These are phyloP conservation scores for Acipenser ruthenus DNA, from an alignment of 2,797 vertebrate species.

Conservation along the genomic window DNA sequence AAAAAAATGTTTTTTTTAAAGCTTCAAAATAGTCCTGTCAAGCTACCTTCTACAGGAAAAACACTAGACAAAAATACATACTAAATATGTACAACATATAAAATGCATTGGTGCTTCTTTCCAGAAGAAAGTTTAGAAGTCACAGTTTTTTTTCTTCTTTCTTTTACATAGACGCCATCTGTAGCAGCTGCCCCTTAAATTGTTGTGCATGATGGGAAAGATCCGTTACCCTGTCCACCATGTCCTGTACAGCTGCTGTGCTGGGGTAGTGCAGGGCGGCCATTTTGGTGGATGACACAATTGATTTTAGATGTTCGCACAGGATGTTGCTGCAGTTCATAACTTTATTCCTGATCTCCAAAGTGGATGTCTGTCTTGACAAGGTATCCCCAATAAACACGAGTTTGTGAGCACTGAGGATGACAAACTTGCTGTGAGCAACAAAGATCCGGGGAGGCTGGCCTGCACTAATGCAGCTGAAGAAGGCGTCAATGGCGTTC, in stretches of 20 bases:
- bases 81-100: conserved; percentile 61
- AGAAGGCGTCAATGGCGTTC: conserved; percentile 86
- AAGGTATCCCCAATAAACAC: conserved; percentile 94
- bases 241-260: conserved; percentile 79
- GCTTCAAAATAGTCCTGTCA: not conserved
- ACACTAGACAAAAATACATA: conserved; percentile 69
- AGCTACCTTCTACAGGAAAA: conserved; percentile 50
- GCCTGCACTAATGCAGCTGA: conserved; percentile 71
- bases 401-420: conserved; percentile 92
- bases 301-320: conserved; percentile 83
- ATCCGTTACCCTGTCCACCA: conserved; percentile 86
- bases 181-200: conserved; percentile 80
- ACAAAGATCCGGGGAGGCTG: conserved; percentile 91
- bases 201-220: conserved; percentile 77
- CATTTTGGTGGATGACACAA: conserved; percentile 80
- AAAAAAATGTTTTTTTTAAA: conserved; percentile 40
- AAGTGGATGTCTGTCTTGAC: conserved; percentile 68
- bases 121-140: conserved; percentile 30
- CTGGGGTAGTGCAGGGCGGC: conserved; percentile 88
- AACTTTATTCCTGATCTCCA: conserved; percentile 76
- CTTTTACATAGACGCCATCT: conserved; percentile 68
- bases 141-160: conserved; percentile 29
- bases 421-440: conserved; percentile 92
- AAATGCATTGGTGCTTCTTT: conserved; percentile 48
- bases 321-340: conserved; percentile 91